A percentile compares a stretch with the other conserved stretches of the same genome.
These are phyloP conservation scores for Sussaba pulchella DNA, from an alignment of 2,888 invertebrate genomes.

Conservation along the genomic window DNA sequence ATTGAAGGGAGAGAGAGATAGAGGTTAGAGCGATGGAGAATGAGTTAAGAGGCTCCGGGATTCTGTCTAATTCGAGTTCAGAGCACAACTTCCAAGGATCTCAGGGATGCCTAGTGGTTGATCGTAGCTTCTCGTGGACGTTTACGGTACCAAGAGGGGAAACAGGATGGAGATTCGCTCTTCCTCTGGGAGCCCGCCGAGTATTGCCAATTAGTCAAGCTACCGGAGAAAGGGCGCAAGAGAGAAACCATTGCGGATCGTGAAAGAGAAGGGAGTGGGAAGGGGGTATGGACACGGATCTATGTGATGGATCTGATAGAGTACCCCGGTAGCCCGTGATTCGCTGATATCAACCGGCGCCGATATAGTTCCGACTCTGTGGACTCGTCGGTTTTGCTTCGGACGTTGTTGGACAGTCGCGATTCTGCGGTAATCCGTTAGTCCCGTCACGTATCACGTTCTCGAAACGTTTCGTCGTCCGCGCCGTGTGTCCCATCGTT, in stretches of 20 bases:
- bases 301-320: constrained; percentile 28
- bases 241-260: too few relatives aligned
- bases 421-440: constrained; percentile 36
- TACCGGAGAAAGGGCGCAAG: constrained; percentile 13
- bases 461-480: constrained; percentile 48
- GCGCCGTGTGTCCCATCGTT: too few relatives aligned
- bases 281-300: not conserved
- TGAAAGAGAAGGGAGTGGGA: too few relatives aligned
- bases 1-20: not conserved
- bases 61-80: constrained; percentile 55
- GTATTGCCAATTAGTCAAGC: constrained; percentile 78
- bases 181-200: constrained; percentile 45
- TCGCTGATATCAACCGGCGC: constrained; percentile 46
- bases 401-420: constrained; percentile 23
- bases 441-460: constrained; percentile 62
- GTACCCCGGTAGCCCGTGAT: constrained; percentile 13
- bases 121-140: constrained; percentile 54
- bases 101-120: constrained; percentile 12
- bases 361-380: constrained; percentile 41
- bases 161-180: constrained; percentile 57
- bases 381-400: not conserved
- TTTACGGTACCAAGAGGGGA: constrained; percentile 73
- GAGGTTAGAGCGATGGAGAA: not conserved
- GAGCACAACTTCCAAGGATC: constrained; percentile 39
- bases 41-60: constrained; percentile 39